Base-by-base conservation (phyloP, 2,888 invertebrate species). In the Acleris holmiana region DNA sequence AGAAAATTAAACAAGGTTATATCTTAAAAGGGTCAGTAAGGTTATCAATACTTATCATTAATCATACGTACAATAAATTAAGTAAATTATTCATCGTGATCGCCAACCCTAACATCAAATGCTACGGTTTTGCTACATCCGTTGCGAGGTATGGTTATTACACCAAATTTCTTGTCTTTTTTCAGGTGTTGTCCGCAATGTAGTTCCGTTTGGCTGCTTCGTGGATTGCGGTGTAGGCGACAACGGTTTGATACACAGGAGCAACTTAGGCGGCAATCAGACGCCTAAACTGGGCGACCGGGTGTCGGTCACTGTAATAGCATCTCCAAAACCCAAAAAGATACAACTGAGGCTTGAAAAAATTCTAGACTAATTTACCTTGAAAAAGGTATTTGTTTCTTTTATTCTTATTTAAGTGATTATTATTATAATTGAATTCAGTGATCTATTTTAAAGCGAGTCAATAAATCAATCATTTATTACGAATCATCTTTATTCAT, bases 201-300 rank as follows among this genome's bases (percentile, higher is more conserved):
- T 97, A 0, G 97, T 97, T 0, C 96, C 97, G 69, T 99, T 99
- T 84, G 99, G 99, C 0, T 96, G 96, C 58, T 99, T 99, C 86
- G 96, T 98, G 0, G 98, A 99, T 80, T 94, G 97, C 70, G 97
- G 97, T 0, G 95, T 97, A 0, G 95, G 95, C 21, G 93, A 85
- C 56, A 93, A 95, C 78, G 97, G 96, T 0, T 89, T 97, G 10
- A 94, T 97, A 69, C 97, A 96, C 73, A 86, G 81, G 0, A 95
- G 93, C 71, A 93, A 94, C 56, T 86, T 95, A 79, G 91, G 91
- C 7, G 93, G 93, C 7, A 80, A 84, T 57, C 78, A 85, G 35
- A 89, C 85, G 1, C 89, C 96, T 0, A 94, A 93, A 73, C 85
- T 96, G 17, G 96, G 96, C 0, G 95, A 96, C 78, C 91, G 94